Evolutionary conservation across 2,888 invertebrate species (phyloP), one percentile per base, ranked within the genome.

Genomic region (Pristionchus fissidentatus): DNA sequence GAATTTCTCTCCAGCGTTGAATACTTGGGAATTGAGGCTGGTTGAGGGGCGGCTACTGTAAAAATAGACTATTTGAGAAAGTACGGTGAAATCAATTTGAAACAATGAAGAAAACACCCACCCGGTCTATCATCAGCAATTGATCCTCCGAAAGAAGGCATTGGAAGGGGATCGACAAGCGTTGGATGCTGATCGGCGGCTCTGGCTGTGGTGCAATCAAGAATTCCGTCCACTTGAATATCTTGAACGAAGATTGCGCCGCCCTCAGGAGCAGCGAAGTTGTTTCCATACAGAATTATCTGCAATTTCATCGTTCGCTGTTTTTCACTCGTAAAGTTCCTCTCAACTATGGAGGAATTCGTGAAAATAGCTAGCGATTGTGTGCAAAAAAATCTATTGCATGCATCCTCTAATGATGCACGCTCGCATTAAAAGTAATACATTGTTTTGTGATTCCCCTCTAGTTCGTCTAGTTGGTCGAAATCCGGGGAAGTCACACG

Each of bases 181-280:
- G 79, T 83, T 7, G 87, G 88, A 82, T 88, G 85, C 57, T 83
- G 86, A 66, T 87, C 87, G 32, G 32, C 29, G 26, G 5, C 13
- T 35, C 52, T 66, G 5, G 41, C 22, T 19, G 35, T 85, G 60
- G 85, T 83, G 66, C 89, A 89, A 22, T 85, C 85, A 22, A 87
- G 52, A 26, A 83, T 75, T 52, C 89, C 89, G 8, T 90, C 89
- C 22, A 90, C 81, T 7, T 86, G 86, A 78, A 90, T 90, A 55
- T 90, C 90, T 83, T 90, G 90, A 7, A 90, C 75, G 83, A 88
- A 90, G 15, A 90, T 57, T 1, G 90, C 89, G 19, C 89, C 90
- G 29, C 90, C 90, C 78, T 87, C 87, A 5, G 85, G 84, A 0
- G 87, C 88, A 43, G 87, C 87, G 52, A 90, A 90, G 70, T 90